A percentile compares a stretch with the other conserved stretches of the same genome.
phyloP scores from a whole-genome alignment of 1,140 invertebrate genomes.

The Rhagoletis zephyria region DNA sequence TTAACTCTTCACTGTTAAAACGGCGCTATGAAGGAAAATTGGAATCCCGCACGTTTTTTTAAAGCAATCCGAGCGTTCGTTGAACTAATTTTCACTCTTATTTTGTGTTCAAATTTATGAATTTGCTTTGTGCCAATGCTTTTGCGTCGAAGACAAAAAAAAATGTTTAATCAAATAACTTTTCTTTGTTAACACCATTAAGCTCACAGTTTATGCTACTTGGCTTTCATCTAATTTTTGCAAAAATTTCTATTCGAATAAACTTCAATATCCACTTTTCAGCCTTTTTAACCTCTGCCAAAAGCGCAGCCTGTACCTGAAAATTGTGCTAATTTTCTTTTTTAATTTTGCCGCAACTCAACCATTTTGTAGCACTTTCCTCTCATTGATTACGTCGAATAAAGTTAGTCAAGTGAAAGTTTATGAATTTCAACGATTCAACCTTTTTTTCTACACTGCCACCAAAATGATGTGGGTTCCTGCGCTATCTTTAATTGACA shows the following conservation, averaged over 20 bases:
- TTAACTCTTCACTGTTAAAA: no score
- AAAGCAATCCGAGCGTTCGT: no score
- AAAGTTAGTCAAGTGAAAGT: constrained; percentile 47
- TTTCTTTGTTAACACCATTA: not conserved
- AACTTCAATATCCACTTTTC: no score
- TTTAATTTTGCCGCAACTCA: not conserved
- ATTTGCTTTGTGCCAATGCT: no score
- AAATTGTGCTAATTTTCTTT: not conserved
- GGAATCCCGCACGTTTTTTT: no score
- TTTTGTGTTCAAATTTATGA: no score
- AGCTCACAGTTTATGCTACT: no score
- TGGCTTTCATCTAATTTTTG: not conserved
- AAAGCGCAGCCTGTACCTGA: not conserved
- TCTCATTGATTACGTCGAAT: not conserved
- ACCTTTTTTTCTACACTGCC: not conserved
- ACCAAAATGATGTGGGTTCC: constrained; percentile 20
- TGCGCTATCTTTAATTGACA: constrained; percentile 37
- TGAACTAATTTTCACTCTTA: no score
- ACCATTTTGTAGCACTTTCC: not conserved
- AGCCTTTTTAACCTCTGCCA: not conserved
- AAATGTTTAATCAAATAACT: not conserved
- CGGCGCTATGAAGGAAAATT: no score
- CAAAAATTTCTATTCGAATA: not conserved
- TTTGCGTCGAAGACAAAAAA: no score
- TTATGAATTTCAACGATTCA: constrained; percentile 23